Conservation (phyloP, 2,113 vertebrate genomes). For the Edolisoma coerulescens region DNA sequence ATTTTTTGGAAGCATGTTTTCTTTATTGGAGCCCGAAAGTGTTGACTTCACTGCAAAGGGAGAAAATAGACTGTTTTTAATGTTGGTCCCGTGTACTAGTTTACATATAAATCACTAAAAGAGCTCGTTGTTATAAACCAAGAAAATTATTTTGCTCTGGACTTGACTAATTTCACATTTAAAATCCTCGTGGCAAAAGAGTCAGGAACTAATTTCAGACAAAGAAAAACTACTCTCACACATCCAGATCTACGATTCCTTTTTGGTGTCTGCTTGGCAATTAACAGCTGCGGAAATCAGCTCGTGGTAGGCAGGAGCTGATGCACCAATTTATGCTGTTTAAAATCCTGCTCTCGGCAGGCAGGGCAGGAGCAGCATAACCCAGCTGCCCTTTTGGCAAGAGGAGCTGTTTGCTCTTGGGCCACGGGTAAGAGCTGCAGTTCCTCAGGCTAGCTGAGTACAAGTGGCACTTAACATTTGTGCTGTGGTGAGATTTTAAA, state of each 20-base stretch:
- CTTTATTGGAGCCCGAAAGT: background rate
- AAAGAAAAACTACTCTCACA: background rate
- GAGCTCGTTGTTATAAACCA: background rate
- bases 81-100: background rate
- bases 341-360: fast-evolving
- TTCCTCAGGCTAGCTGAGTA: background rate
- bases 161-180: background rate
- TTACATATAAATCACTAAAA: background rate
- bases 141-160: background rate
- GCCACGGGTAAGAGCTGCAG: background rate
- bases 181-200: background rate
- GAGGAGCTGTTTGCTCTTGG: background rate
- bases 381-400: background rate
- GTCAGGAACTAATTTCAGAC: background rate
- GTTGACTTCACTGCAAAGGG: background rate
- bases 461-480: background rate
- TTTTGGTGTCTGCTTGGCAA: background rate
- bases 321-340: background rate
- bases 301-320: background rate
- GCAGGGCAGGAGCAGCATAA: background rate
- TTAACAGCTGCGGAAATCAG: background rate
- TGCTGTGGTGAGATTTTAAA: background rate
- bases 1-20: background rate
- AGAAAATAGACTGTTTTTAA: background rate
- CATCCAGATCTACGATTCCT: background rate